phyloP scores from a whole-genome alignment of 2,888 invertebrate species.

The Drosophila stalkeri region DNA sequence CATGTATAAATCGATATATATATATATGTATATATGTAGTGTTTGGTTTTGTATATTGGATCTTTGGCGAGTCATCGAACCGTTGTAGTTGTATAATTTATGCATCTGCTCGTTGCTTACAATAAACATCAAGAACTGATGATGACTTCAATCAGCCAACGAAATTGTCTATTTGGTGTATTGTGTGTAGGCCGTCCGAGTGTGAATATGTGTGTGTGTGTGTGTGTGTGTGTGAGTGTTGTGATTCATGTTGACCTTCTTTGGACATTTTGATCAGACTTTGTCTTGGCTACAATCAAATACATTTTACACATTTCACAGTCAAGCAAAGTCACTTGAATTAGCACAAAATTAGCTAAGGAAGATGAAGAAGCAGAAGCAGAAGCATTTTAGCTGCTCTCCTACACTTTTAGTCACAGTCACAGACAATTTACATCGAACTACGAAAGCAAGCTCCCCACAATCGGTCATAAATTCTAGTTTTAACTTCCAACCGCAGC shows the following conservation, averaged over 20 bases:
- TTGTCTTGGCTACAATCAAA: conserved; percentile 37
- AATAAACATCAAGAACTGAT: conserved; percentile 63
- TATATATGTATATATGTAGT: not conserved
- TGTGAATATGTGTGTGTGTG: conserved; percentile 7
- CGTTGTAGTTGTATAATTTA: conserved; percentile 48
- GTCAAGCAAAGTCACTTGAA: conserved; percentile 42
- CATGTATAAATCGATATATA: not conserved
- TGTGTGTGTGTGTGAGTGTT: conserved; percentile 27
- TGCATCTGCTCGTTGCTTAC: conserved; percentile 44
- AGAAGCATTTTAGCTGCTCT: conserved; percentile 27
- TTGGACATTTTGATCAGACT: conserved; percentile 28
- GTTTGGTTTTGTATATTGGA: conserved; percentile 37
- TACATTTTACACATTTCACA: conserved; percentile 27
- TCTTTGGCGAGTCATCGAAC: conserved; percentile 53
- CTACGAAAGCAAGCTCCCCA: conserved; percentile 44
- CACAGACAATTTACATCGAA: conserved; percentile 53
- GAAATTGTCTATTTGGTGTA: conserved; percentile 34
- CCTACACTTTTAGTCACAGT: conserved; percentile 28
- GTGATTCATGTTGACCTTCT: conserved; percentile 64
- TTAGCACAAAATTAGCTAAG: conserved; percentile 50
- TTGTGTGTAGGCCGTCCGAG: conserved; percentile 37
- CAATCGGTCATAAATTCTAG: conserved; percentile 63
- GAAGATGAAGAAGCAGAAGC: not conserved
- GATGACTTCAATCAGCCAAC: conserved; percentile 59
- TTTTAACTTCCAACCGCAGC: conserved; percentile 54